Evolutionary conservation across 2,797 vertebrate species (phyloP).

Genomic region (Carcharodon carcharias): DNA sequence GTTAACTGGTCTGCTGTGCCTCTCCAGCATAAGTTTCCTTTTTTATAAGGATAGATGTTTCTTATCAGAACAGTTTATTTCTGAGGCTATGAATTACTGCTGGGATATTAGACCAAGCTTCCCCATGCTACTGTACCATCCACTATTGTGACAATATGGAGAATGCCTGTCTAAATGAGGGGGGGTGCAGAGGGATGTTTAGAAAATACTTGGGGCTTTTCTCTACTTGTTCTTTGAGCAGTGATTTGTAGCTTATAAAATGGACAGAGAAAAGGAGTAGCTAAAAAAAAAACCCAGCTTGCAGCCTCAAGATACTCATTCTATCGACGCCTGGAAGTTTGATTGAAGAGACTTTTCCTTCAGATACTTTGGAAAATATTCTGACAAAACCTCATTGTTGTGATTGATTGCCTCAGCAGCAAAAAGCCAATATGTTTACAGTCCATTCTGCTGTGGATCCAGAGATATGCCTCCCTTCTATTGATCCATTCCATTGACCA

Average conservation of each 20-base stretch:
- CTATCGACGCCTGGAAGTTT: background rate
- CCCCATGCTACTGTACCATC: too few relatives aligned
- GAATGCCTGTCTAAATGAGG: background rate
- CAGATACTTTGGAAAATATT: background rate
- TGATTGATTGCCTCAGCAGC: background rate
- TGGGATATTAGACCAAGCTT: background rate
- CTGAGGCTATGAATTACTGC: background rate
- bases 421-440: background rate
- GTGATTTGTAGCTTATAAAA: background rate
- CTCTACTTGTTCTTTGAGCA: background rate
- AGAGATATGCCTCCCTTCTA: background rate
- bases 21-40: background rate
- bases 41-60: background rate
- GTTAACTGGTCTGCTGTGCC: background rate
- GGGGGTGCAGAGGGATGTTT: background rate
- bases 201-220: background rate
- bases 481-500: slow-evolving; percentile 13
- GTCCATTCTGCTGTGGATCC: too few relatives aligned
- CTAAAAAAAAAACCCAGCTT: background rate
- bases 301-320: too few relatives aligned
- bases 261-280: background rate
- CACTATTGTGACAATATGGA: background rate
- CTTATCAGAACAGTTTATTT: background rate
- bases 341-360: background rate
- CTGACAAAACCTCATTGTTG: background rate